phyloP scores from a whole-genome alignment of 2,113 vertebrate genomes.

The Myotis lucifugus region DNA sequence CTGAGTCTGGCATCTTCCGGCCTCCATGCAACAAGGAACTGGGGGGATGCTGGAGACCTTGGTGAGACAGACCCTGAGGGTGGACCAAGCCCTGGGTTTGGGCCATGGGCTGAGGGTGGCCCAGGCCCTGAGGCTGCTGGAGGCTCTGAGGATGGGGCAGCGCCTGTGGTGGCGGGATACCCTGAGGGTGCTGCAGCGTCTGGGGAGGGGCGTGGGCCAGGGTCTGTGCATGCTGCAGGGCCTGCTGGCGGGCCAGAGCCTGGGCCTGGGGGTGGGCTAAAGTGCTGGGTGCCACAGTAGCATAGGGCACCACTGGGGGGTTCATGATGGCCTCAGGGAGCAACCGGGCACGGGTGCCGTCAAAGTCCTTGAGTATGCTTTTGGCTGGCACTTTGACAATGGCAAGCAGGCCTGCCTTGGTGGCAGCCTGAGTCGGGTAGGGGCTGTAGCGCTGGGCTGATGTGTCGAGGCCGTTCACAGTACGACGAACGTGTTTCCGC shows the following conservation, averaged over 20 bases:
- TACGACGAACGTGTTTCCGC: constrained; percentile 98
- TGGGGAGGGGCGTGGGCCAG: constrained; percentile 87
- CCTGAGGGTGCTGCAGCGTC: constrained; percentile 85
- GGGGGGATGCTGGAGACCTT: constrained; percentile 86
- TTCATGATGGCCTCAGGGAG: constrained; percentile 97
- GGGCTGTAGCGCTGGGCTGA: constrained; percentile 98
- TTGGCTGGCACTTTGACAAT: constrained; percentile 95
- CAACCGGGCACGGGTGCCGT: constrained; percentile 94
- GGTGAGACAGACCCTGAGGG: constrained; percentile 82
- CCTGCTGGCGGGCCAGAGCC: constrained; percentile 90
- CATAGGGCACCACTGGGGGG: constrained; percentile 90
- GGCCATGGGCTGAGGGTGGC: constrained; percentile 85
- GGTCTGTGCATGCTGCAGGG: constrained; percentile 91
- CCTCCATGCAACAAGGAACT: constrained; percentile 90
- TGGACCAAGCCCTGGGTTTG: constrained; percentile 83
- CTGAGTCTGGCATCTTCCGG: constrained; percentile 95
- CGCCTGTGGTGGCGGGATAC: constrained; percentile 81
- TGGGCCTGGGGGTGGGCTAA: constrained; percentile 93
- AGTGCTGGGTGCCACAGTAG: constrained; percentile 94
- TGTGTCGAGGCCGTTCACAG: constrained; percentile 98
- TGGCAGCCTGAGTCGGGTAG: constrained; percentile 94
- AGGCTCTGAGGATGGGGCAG: constrained; percentile 85
- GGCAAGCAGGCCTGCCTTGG: constrained; percentile 96
- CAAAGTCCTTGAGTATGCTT: constrained; percentile 96
- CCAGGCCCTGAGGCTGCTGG: constrained; percentile 86